Evolutionary conservation across 2,888 invertebrate species (phyloP), one percentile per base, ranked within the genome.

Genomic region (Andrena dorsata): DNA sequence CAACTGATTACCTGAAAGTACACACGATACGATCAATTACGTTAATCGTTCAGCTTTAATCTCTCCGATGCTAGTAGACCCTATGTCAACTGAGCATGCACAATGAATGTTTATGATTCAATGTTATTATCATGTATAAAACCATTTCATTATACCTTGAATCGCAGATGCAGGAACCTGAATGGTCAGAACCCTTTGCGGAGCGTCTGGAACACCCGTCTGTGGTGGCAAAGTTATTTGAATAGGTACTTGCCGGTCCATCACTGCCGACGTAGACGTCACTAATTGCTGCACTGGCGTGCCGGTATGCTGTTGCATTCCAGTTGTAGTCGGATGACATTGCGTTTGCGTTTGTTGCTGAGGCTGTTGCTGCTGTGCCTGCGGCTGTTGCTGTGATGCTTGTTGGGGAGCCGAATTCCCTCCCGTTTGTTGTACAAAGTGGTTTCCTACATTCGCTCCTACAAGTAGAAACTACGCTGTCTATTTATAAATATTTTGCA

Each of bases 161-260:
- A 98, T 95, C 35, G 98, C 97, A 13, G 97, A 96, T 30, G 97
- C 97, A 80, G 98, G 98, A 90, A 98, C 98, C 94, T 98, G 98
- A 92, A 98, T 98, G n/a, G 97, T 98, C 78, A 98, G 95, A 61
- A 97, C 96, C 82, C 98, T 96, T 32, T 96, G 96, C 86, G 96
- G 94, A 26, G 96, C 95, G 84, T 96, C 96, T 0, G 96, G 94
- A 26, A 96, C 95, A 7, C 97, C 97, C 1, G 97, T 96, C 91
- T 97, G 97, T 56, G 97, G 96, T 2, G 98, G 98, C 90, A 98
- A 94, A 0, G 98, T 98, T 78, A 98, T 96, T 94, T 97, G 96
- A 75, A 94, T 93, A 51, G 94, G 93, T 47, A 94, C 93, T 90
- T 94, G 94, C 76, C 95, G 94, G 86, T 95, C 95, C 76, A 95